A percentile compares a stretch with the other conserved stretches of the same genome.
These are phyloP conservation scores for Leptinotarsa haldemani DNA, from an alignment of 2,888 invertebrate genomes.

Conservation along the genomic window DNA sequence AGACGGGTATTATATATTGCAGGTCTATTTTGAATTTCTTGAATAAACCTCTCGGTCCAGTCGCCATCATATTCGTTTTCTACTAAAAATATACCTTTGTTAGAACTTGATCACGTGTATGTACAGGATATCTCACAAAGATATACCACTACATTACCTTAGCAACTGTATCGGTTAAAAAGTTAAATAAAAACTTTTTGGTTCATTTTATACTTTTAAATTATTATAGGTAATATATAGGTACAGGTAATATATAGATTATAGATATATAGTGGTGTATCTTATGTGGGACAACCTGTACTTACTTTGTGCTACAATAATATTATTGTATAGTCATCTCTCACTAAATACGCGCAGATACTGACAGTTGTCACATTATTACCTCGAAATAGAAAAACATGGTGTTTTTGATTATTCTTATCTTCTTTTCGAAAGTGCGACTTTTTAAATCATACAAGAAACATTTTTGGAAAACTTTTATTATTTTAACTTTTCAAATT, in stretches of 20 bases:
- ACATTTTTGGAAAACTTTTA: too few relatives aligned
- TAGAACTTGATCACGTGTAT: conserved; percentile 4
- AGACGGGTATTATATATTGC: background rate
- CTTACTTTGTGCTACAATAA: too few relatives aligned
- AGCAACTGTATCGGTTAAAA: too few relatives aligned
- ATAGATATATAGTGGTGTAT: too few relatives aligned
- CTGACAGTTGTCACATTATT: background rate
- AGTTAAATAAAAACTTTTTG: too few relatives aligned
- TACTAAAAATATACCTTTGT: conserved; percentile 19
- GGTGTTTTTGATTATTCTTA: background rate
- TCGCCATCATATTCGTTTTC: conserved; percentile 22
- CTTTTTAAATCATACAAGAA: too few relatives aligned
- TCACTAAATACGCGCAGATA: conserved; percentile 11
- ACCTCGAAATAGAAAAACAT: conserved; percentile 14
- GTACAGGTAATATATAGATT: too few relatives aligned
- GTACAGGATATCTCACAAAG: background rate
- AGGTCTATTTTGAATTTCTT: conserved; percentile 22
- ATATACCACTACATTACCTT: background rate
- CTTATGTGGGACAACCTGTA: too few relatives aligned
- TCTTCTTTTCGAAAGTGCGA: too few relatives aligned
- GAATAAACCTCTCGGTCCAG: conserved; percentile 22
- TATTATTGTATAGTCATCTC: background rate
- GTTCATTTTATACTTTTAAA: too few relatives aligned
- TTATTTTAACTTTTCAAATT: too few relatives aligned
- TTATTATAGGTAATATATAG: too few relatives aligned